phyloP scores from a whole-genome alignment of 2,113 vertebrate genomes.

The Sturnira hondurensis region DNA sequence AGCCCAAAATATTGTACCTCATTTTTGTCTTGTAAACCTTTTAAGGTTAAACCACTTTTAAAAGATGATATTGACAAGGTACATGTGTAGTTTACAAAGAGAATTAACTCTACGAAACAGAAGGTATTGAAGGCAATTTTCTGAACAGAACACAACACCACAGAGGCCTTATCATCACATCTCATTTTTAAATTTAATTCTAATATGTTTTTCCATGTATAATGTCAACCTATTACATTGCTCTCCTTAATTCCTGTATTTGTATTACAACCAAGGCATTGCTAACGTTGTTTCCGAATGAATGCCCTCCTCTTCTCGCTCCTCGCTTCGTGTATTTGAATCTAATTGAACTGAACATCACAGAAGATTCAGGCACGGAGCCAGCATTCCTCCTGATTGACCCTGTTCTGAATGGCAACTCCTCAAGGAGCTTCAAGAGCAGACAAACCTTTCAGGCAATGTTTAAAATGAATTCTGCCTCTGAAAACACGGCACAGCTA shows the following conservation, averaged over 20 bases:
- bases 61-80: background rate
- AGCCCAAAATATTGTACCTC: background rate
- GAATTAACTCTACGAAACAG: background rate
- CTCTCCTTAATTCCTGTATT: background rate
- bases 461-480: background rate
- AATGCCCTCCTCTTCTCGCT: constrained; percentile 52
- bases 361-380: constrained; percentile 32
- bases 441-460: background rate
- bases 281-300: constrained; percentile 49
- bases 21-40: background rate
- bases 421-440: constrained; percentile 60
- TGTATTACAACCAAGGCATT: background rate
- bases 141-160: background rate
- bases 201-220: background rate
- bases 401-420: constrained; percentile 35
- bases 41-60: background rate
- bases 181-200: background rate
- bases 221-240: background rate
- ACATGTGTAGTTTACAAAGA: background rate
- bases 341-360: constrained; percentile 61
- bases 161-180: background rate
- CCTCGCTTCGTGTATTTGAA: constrained; percentile 56
- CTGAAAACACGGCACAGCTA: background rate
- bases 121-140: background rate
- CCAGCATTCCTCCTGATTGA: constrained; percentile 37